Base-by-base conservation (phyloP, 2,113 vertebrate genomes). In the Mastomys coucha region DNA sequence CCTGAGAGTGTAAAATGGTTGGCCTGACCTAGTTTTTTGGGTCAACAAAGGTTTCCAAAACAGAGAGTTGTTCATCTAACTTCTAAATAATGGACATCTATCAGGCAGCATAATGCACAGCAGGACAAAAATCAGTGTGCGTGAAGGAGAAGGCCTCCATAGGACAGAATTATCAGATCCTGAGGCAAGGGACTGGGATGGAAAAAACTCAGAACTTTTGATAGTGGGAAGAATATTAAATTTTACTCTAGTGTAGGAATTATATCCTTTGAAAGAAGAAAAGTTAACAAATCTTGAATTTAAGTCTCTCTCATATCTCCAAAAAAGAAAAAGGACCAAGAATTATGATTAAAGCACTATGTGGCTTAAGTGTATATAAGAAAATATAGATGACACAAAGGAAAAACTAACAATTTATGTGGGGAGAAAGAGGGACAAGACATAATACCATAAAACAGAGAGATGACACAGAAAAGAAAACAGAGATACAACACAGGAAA, bases 31-130 rank as follows among this genome's bases (percentile, higher is more conserved):
- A 85, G 42, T 51, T 56, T 90, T 20, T 70, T 86, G 70, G 58
- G 51, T 93, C 65, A 93, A 70, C 51, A 95, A 80, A n/a, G 39
- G 1, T n/a, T 60, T 92, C 63, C 85, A 65, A 92, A 45, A 70
- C 80, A 84, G 60, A 60, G 11, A 69, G 31, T 13, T 2, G 33
- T 81, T 28, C 24, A 75, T 20, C 16, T 19, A 94, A 76, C 45
- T 89, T 24, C 10, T 72, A 67, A 95, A 87, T 51, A 93, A 67
- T 31, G 13, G 63, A 45, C 72, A 92, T 39, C 24, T 6, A 49
- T 1, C 26, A 67, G 65, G 39, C 13, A 90, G 58, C 93, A 65
- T 11, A 33, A 33, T 33, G 16, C 26, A 70, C 11, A 42, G 26
- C 0, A 45, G 73, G 11, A 42, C 69, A 63, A 56, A 16, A 31